Conservation (phyloP, 2,888 invertebrate genomes). For the Microctonus aethiopoides region DNA sequence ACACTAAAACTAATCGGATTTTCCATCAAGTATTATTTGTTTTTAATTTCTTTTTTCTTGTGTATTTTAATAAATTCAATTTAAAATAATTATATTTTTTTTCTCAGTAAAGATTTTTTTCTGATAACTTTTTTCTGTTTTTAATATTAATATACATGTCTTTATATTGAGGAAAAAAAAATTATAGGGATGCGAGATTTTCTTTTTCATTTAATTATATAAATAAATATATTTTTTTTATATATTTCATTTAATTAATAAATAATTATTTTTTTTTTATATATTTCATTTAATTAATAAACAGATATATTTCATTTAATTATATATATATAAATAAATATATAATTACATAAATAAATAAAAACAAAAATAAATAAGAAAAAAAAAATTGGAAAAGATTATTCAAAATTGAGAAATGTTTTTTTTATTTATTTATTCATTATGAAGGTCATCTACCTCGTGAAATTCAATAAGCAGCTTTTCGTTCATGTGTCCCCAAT, state of each 20-base stretch:
- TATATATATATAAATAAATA: too few relatives aligned
- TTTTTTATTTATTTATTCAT: neutral
- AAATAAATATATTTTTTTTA: too few relatives aligned
- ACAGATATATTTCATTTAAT: too few relatives aligned
- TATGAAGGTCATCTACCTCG: constrained; percentile 1
- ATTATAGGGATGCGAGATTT: too few relatives aligned
- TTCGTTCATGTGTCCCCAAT: constrained; percentile 4
- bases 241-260: too few relatives aligned
- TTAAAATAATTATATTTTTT: neutral
- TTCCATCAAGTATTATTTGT: neutral
- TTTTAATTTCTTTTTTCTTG: neutral
- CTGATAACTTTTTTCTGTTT: neutral
- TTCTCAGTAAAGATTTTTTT: neutral
- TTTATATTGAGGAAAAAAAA: too few relatives aligned
- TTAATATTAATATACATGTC: neutral
- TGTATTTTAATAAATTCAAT: neutral
- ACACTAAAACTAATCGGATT: constrained; percentile 1
- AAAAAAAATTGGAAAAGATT: neutral
- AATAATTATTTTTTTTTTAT: too few relatives aligned
- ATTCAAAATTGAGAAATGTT: constrained; percentile 8
- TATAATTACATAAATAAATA: too few relatives aligned
- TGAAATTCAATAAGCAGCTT: constrained; percentile 27
- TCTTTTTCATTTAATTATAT: too few relatives aligned
- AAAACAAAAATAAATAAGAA: too few relatives aligned
- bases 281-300: too few relatives aligned